Conservation (phyloP, 2,113 vertebrate species). For the Psilopogon haemacephalus region DNA sequence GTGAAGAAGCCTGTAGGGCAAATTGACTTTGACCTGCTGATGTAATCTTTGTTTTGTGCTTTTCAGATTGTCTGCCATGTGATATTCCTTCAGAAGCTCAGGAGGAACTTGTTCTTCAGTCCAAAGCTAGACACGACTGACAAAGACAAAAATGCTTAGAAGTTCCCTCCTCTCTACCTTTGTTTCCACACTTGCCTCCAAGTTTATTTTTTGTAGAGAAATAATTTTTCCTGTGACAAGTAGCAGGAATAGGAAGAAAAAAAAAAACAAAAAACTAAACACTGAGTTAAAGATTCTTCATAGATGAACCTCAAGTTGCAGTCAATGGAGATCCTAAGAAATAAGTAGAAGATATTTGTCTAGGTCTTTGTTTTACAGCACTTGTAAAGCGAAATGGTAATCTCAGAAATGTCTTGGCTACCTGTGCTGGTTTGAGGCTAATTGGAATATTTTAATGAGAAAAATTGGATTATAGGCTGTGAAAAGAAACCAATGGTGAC, state of each 20-base stretch:
- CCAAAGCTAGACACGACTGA: background rate
- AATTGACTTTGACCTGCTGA: background rate
- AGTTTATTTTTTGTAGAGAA: background rate
- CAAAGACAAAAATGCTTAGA: background rate
- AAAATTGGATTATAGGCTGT: too few species aligned
- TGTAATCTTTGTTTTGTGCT: background rate
- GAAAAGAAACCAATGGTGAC: too few species aligned
- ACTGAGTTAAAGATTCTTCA: background rate
- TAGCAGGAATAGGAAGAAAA: background rate
- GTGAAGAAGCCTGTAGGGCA: background rate
- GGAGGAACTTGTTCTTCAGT: background rate
- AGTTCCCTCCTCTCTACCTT: background rate
- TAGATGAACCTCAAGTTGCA: background rate
- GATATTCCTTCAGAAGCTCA: background rate
- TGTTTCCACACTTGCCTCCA: background rate
- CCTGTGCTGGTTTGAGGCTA: too few species aligned
- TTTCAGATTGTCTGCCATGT: background rate
- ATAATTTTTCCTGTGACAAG: background rate
- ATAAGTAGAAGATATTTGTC: background rate
- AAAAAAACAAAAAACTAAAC: too few species aligned
- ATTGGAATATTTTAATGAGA: too few species aligned
- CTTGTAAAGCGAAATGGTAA: background rate
- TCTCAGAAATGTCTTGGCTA: background rate
- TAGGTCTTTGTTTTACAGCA: background rate
- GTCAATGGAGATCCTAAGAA: background rate